Conservation (phyloP, 2,113 vertebrate species). For the Prunella fulvescens region DNA sequence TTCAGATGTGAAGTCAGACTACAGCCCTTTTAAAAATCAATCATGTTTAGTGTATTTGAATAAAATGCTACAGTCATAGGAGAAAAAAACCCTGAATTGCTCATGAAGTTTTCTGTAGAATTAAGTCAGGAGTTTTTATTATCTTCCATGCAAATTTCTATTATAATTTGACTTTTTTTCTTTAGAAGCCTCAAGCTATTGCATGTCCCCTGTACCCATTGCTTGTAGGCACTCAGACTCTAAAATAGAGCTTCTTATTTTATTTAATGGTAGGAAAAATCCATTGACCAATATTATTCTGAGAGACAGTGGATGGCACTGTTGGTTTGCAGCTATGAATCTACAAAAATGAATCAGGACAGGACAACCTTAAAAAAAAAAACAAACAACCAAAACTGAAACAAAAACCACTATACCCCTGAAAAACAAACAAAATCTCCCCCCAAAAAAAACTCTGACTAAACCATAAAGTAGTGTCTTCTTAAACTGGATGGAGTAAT, state of each 20-base stretch:
- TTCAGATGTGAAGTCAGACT: not conserved
- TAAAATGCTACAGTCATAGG: not conserved
- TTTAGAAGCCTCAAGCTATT: not conserved
- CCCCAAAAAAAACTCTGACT: not conserved
- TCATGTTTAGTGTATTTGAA: not conserved
- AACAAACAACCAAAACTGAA: rapidly evolving
- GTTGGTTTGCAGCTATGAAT: conserved; percentile 43
- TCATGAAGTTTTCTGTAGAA: not conserved
- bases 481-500: not conserved
- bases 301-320: conserved; percentile 51
- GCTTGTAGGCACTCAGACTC: not conserved
- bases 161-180: not conserved
- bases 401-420: rapidly evolving
- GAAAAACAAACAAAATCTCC: not conserved
- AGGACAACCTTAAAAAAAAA: not conserved
- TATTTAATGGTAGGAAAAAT: not conserved
- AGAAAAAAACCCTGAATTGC: not conserved
- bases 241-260: not conserved
- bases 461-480: not conserved
- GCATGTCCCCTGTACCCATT: not conserved
- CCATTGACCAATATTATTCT: not conserved
- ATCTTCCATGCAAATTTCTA: not conserved
- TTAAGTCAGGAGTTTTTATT: not conserved
- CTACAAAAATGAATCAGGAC: not conserved
- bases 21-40: not conserved